These are phyloP conservation scores for Pseudomyrmex pallidus DNA, from an alignment of 1,140 invertebrate species.

Conservation along the genomic window DNA sequence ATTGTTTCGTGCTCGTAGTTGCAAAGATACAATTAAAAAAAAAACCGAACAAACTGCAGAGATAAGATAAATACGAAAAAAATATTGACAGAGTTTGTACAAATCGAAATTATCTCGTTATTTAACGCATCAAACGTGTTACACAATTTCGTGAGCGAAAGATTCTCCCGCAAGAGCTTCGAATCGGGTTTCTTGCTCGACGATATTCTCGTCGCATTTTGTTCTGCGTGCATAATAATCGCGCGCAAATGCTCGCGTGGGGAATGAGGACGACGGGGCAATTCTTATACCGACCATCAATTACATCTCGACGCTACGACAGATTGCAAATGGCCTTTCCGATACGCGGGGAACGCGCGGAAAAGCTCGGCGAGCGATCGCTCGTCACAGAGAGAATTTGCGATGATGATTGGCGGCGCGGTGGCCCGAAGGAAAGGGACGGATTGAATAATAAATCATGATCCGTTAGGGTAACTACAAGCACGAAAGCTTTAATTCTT, in stretches of 20 bases:
- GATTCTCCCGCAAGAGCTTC: background rate
- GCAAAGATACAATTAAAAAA: background rate
- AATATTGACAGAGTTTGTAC: background rate
- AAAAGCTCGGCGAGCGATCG: conserved; percentile 42
- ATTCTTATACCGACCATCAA: conserved; percentile 36
- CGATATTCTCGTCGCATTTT: conserved; percentile 2
- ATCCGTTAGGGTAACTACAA: conserved; percentile 75
- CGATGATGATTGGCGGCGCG: conserved; percentile 69
- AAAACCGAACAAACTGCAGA: background rate
- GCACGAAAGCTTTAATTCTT: conserved; percentile 81
- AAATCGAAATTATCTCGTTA: background rate
- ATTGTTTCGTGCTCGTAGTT: background rate
- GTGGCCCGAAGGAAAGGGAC: conserved; percentile 56
- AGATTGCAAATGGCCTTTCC: conserved; percentile 60
- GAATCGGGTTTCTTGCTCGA: conserved; percentile 7
- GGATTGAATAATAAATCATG: conserved; percentile 79
- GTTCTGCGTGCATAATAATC: conserved; percentile 14
- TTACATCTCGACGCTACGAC: conserved; percentile 56
- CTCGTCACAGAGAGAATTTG: conserved; percentile 77
- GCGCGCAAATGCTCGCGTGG: conserved; percentile 10
- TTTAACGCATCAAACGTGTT: background rate
- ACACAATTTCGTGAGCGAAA: background rate
- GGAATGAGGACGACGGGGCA: conserved; percentile 10
- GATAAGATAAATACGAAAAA: background rate
- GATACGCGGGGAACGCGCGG: conserved; percentile 42